Evolutionary conservation across 2,113 vertebrate species (phyloP), one percentile per base, ranked within the genome.

Genomic region (Antidorcas marsupialis): DNA sequence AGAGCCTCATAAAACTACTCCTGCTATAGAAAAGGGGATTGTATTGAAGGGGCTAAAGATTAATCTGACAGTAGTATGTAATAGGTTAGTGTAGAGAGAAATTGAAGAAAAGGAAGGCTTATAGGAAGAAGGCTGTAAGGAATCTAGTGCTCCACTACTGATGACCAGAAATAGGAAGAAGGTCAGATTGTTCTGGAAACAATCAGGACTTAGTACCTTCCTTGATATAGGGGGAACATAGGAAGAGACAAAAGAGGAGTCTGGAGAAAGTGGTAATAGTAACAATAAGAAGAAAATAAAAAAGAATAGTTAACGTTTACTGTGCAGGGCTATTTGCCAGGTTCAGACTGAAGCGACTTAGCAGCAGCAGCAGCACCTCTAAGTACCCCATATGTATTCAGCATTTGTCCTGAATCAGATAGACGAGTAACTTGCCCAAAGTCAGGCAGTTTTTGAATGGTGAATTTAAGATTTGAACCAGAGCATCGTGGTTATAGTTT

Each of bases 401-500:
- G 0, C 25, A 67, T 97, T 86, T 96, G 87, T 90, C 50, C n/a
- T 81, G 30, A 94, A 52, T 36, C 36, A 93, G 53, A 81, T 79
- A 97, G n/a, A 91, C 17, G 83, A 96, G 16, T 93, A 94, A 71
- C n/a, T 97, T 97, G 4, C 33, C 55, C 15, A 84, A 76, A n/a
- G 67, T 82, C 55, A 83, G 50, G 21, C 27, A 95, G 2, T 88
- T 89, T 96, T 97, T 96, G 50, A 96, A 25, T 87, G n/a, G 27
- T 87, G 8, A 83, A 53, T 14, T 87, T 67, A 94, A 45, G 8
- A 93, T 93, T 84, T 62, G 23, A 96, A 91, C 25, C 30, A 30
- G 39, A 36, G 50, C 25, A 87, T 4, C 91, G 57, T 96, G 57
- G 6, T 36, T 97, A 33, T 96, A 50, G 50, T 12, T 92, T 81